These are phyloP conservation scores for Tethea ocularis DNA, from an alignment of 2,888 invertebrate genomes.

Conservation along the genomic window DNA sequence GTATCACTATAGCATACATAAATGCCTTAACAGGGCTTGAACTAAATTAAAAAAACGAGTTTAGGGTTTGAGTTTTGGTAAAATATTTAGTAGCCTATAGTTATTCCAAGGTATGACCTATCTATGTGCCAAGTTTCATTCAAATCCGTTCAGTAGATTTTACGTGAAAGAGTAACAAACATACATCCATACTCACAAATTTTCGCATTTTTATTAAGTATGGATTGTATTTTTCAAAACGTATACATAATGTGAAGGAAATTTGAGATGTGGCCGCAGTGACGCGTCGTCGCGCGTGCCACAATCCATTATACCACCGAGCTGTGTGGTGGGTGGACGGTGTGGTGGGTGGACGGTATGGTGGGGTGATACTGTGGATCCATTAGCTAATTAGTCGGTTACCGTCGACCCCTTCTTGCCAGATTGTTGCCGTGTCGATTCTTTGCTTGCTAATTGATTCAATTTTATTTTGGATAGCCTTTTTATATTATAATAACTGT, in stretches of 20 bases:
- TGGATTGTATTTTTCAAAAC: too few relatives aligned
- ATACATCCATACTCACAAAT: too few relatives aligned
- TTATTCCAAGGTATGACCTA: too few relatives aligned
- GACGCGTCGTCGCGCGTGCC: conserved; percentile 62
- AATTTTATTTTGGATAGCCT: background rate
- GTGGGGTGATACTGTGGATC: conserved; percentile 47
- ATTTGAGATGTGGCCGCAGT: conserved; percentile 65
- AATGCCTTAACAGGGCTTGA: too few relatives aligned
- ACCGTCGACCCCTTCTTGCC: conserved; percentile 70
- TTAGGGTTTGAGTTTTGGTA: too few relatives aligned
- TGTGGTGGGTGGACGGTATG: conserved; percentile 24
- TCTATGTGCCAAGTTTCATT: too few relatives aligned
- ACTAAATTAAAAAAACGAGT: too few relatives aligned
- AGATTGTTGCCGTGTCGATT: conserved; percentile 69
- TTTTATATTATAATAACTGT: background rate
- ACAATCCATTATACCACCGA: conserved; percentile 69
- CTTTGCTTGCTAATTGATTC: conserved; percentile 73
- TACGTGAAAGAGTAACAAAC: too few relatives aligned
- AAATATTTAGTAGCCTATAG: too few relatives aligned
- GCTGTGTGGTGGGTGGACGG: conserved; percentile 19
- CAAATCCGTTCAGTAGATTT: too few relatives aligned
- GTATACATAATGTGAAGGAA: conserved; percentile 25
- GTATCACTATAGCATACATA: too few relatives aligned
- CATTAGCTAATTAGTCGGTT: conserved; percentile 78
- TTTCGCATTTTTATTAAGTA: too few relatives aligned